Evolutionary conservation across 2,888 invertebrate species (phyloP).

Genomic region (Eubasilissa splendida): DNA sequence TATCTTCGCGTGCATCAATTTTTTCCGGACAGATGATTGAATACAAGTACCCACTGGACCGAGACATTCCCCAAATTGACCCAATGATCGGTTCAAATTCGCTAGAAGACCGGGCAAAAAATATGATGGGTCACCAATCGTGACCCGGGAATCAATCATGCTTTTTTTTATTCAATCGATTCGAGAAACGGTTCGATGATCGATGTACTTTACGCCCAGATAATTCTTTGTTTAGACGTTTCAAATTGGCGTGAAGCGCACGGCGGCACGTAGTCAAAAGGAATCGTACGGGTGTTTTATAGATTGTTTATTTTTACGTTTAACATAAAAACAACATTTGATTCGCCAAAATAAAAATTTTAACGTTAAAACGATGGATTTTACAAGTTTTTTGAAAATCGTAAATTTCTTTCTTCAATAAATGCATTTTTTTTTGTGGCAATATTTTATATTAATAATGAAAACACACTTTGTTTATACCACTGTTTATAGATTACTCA

Average conservation of each 20-base stretch:
- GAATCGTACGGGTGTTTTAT: neutral
- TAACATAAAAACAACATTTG: neutral
- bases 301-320: neutral
- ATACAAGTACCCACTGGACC: too few relatives aligned
- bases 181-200: constrained; percentile 16
- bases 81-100: neutral
- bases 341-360: neutral
- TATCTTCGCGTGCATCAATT: too few relatives aligned
- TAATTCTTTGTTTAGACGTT: constrained; percentile 28
- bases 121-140: neutral
- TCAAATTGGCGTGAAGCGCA: constrained; percentile 24
- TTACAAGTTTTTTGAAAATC: too few relatives aligned
- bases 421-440: too few relatives aligned
- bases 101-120: neutral
- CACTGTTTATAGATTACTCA: too few relatives aligned
- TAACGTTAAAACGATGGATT: neutral
- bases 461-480: too few relatives aligned
- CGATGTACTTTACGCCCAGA: constrained; percentile 28
- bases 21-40: too few relatives aligned
- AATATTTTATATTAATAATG: too few relatives aligned
- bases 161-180: constrained; percentile 8
- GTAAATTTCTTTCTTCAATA: too few relatives aligned
- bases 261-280: neutral
- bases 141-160: constrained; percentile 28
- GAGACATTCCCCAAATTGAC: neutral